These are phyloP conservation scores for Drosophila paulistorum DNA, from an alignment of 1,140 invertebrate species.

Conservation along the genomic window DNA sequence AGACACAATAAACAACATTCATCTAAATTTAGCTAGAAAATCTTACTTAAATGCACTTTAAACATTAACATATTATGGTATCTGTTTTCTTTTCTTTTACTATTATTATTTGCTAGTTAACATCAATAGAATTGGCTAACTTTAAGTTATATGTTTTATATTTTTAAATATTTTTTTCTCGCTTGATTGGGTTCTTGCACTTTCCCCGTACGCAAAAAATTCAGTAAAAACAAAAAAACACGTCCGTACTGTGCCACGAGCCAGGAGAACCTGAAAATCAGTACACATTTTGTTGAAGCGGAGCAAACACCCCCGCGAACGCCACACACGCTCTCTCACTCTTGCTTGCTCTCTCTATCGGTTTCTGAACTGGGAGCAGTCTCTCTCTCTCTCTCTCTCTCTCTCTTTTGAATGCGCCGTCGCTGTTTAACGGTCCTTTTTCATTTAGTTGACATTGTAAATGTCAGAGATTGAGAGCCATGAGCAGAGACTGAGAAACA, in stretches of 20 bases:
- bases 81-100: background rate
- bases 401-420: slow-evolving; percentile 52
- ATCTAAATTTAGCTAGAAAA: slow-evolving; percentile 15
- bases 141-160: background rate
- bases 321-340: background rate
- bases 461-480: slow-evolving; percentile 52
- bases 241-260: slow-evolving; percentile 74
- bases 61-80: slow-evolving; percentile 4
- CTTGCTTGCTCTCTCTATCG: slow-evolving; percentile 16
- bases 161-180: slow-evolving; percentile 30
- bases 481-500: background rate
- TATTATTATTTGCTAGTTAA: background rate
- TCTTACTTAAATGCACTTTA: slow-evolving; percentile 47
- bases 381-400: slow-evolving; percentile 19
- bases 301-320: slow-evolving; percentile 28
- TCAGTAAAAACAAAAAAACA: slow-evolving; percentile 54
- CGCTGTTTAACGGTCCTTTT: slow-evolving; percentile 35
- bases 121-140: slow-evolving; percentile 10
- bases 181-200: slow-evolving; percentile 47
- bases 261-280: slow-evolving; percentile 78
- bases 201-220: slow-evolving; percentile 12
- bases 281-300: slow-evolving; percentile 46
- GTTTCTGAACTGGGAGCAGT: background rate
- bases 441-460: slow-evolving; percentile 65
- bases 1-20: slow-evolving; percentile 17